Percentiles rank a stretch among this genome's conserved stretches.
These are phyloP conservation scores for Indri indri DNA, from an alignment of 2,113 vertebrate genomes.

Conservation along the genomic window DNA sequence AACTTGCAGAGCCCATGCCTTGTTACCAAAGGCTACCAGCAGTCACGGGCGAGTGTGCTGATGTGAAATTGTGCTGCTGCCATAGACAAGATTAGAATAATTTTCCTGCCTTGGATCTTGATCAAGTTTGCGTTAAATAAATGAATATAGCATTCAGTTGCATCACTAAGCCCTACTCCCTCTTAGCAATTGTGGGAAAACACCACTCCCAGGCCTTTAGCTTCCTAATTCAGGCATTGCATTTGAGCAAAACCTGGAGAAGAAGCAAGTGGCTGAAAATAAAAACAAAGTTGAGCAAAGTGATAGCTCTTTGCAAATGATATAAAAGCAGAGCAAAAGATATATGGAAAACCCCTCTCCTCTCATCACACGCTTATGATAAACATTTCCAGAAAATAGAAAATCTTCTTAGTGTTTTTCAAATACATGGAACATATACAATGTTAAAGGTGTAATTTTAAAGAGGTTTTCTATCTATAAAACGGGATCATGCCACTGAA, in stretches of 20 bases:
- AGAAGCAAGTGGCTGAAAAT: neutral
- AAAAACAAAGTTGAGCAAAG: neutral
- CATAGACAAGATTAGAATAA: neutral
- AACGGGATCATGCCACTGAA: neutral
- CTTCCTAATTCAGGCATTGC: neutral
- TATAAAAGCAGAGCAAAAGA: neutral
- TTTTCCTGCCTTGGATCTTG: neutral
- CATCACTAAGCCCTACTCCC: neutral
- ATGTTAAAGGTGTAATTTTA: neutral
- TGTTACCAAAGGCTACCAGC: neutral
- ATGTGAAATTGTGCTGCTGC: neutral
- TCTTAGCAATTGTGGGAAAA: neutral
- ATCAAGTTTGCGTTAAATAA: neutral
- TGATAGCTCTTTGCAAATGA: neutral
- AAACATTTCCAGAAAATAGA: neutral
- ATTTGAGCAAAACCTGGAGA: neutral
- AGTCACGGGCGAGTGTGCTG: neutral
- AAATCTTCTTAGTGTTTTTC: neutral
- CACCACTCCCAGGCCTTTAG: neutral
- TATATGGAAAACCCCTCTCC: neutral
- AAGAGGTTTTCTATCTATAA: neutral
- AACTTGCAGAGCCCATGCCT: neutral
- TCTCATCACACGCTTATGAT: neutral
- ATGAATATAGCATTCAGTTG: neutral
- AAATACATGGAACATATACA: neutral